These are phyloP conservation scores for Euthynnus affinis DNA, from an alignment of 2,797 vertebrate species.

Conservation along the genomic window DNA sequence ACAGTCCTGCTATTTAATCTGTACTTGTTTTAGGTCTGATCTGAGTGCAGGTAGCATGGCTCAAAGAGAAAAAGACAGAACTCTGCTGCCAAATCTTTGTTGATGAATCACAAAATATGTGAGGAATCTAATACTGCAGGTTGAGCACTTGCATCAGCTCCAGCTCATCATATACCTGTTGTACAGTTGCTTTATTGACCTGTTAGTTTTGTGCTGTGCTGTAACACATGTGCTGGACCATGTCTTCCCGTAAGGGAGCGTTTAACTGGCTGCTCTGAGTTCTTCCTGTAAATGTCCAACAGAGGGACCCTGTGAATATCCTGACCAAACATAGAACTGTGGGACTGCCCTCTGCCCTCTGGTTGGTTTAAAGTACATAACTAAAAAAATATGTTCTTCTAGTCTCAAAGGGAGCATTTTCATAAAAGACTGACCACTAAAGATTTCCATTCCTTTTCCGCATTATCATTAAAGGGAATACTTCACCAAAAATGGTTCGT, in stretches of 20 bases:
- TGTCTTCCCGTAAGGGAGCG: slow-evolving; percentile 24
- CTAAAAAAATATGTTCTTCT: not conserved
- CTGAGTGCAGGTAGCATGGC: not conserved
- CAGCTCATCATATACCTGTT: slow-evolving; percentile 9
- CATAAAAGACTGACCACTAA: not conserved
- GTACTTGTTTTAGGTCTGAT: not conserved
- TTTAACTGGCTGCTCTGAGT: not conserved
- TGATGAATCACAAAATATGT: slow-evolving; percentile 47
- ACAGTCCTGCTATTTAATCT: slow-evolving; percentile 8
- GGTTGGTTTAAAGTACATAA: slow-evolving; percentile 8
- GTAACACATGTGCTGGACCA: slow-evolving; percentile 4
- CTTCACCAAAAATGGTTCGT: too few relatives aligned
- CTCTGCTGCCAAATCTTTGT: slow-evolving; percentile 27
- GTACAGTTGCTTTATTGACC: slow-evolving; percentile 12
- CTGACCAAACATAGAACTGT: slow-evolving; percentile 15
- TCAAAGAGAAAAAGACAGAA: slow-evolving; percentile 12
- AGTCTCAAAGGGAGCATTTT: not conserved
- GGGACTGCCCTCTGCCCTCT: slow-evolving; percentile 26
- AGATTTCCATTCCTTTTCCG: not conserved
- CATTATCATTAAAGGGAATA: too few relatives aligned
- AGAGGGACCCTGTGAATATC: slow-evolving; percentile 59
- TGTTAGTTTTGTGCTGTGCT: slow-evolving; percentile 38
- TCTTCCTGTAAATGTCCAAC: slow-evolving; percentile 63
- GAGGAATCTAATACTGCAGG: slow-evolving; percentile 55
- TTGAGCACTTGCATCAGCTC: slow-evolving; percentile 35